Evolutionary conservation across 2,797 vertebrate species (phyloP), one percentile per base, ranked within the genome.

Genomic region (Silurus lanzhouensis): DNA sequence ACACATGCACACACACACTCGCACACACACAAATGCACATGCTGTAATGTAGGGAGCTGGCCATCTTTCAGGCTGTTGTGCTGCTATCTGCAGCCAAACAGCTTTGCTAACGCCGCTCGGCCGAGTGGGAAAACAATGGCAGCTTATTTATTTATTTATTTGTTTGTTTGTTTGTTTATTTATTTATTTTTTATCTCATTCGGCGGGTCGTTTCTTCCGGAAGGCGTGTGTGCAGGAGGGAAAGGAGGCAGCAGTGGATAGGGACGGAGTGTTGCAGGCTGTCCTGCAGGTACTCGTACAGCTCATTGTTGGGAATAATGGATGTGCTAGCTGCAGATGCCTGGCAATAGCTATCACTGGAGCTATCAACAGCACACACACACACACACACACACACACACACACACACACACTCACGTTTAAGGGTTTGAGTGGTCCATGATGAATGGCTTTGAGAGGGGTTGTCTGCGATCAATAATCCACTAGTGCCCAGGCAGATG

Each of bases 391-490:
- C 78, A 83, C 82, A 48, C 44, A 68, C 82, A 52, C 76, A 48
- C 52, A 38, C 71, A 61, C 83, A 55, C 13, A 63, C 83, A 58
- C 80, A 83, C 87, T 52, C 10, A 88, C 64, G 93, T 94, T 91
- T 93, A 84, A 91, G 89, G 92, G 93, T 92, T 93, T 93, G 93
- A 94, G 93, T 93, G 93, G 91, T 93, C 90, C 63, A 90, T 95
- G 95, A 96, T 95, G 93, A 95, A 96, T 95, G 91, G 91, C 91
- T 91, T 68, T 89, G 91, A 94, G 93, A 84, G 92, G 91, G 90
- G 90, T 91, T 91, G 91, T 93, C 93, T 94, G 88, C 91, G 92
- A 96, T 96, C 95, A 93, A 96, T 96, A 95, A 94, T 89, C 92
- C 92, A 93, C 93, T 93, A 94, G 93, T 92, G 91, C 90, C 91